A percentile compares a stretch with the other conserved stretches of the same genome.
Conservation (phyloP, 2,888 invertebrate species). For the Timema cristinae region DNA sequence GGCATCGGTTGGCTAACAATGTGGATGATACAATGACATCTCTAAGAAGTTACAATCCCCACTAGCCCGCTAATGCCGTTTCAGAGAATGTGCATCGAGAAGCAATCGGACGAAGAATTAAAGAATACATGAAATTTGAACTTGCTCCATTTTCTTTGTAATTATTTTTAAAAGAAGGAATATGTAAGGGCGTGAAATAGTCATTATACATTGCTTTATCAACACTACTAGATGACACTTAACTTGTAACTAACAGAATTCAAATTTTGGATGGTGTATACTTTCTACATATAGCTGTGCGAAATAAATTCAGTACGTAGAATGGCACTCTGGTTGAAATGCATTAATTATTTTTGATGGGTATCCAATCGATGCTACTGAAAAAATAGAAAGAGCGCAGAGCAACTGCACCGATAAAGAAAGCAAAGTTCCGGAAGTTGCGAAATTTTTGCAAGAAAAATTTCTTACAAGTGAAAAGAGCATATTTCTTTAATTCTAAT, state of each 20-base stretch:
- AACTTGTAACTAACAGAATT: neutral
- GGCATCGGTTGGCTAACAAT: neutral
- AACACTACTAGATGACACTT: neutral
- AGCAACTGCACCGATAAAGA: neutral
- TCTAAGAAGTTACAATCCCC: neutral
- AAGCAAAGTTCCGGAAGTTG: neutral
- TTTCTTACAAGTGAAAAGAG: neutral
- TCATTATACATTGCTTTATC: neutral
- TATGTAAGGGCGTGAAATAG: neutral
- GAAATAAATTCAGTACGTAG: neutral
- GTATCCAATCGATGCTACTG: conserved; percentile 3
- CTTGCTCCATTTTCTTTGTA: conserved; percentile 15
- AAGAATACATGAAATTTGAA: neutral
- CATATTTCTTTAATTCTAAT: conserved; percentile 1
- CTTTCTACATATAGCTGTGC: neutral
- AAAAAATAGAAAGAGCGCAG: neutral
- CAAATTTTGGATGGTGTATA: neutral
- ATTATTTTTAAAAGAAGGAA: neutral
- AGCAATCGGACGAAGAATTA: neutral
- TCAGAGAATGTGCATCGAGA: conserved; percentile 7
- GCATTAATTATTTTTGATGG: neutral
- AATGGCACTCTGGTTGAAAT: neutral
- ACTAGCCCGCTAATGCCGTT: neutral
- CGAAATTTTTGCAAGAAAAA: neutral
- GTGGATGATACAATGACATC: neutral